These are phyloP conservation scores for Luidia sarsii DNA, from an alignment of 53 echinoderm and acorn worm genomes.

Conservation along the genomic window DNA sequence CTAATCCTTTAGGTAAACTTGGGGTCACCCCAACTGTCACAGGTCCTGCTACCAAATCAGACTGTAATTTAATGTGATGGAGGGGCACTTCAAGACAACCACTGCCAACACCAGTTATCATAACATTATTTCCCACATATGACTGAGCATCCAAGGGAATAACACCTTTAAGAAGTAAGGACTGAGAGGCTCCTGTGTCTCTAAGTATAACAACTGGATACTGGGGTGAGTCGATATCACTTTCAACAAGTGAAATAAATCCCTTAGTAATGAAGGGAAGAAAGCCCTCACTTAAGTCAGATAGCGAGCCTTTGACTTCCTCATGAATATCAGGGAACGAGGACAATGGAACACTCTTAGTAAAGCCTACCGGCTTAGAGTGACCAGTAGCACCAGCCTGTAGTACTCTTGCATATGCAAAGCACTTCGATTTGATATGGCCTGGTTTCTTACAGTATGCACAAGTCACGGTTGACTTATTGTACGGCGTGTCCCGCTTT, in stretches of 20 bases:
- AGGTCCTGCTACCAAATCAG: slow-evolving; percentile 41
- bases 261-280: slow-evolving; percentile 16
- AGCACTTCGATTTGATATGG: too few species aligned
- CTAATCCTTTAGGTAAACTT: slow-evolving; percentile 49
- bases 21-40: slow-evolving; percentile 61
- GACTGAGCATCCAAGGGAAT: slow-evolving; percentile 46
- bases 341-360: too few species aligned
- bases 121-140: slow-evolving; percentile 41
- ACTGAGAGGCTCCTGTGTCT: slow-evolving; percentile 68
- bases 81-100: slow-evolving; percentile 49
- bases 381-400: too few species aligned
- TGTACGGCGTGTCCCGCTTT: too few species aligned
- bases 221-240: background rate
- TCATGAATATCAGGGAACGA: too few species aligned
- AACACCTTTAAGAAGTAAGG: slow-evolving; percentile 35
- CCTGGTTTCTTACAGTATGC: too few species aligned
- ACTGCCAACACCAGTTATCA: slow-evolving; percentile 63
- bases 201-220: slow-evolving; percentile 35
- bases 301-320: too few species aligned
- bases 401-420: too few species aligned
- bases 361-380: too few species aligned
- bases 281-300: background rate
- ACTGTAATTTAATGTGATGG: slow-evolving; percentile 31
- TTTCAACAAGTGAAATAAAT: background rate
- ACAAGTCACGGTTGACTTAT: too few species aligned